phyloP scores from a whole-genome alignment of 2,888 invertebrate species.

The Scelioninae gen. 2 region DNA sequence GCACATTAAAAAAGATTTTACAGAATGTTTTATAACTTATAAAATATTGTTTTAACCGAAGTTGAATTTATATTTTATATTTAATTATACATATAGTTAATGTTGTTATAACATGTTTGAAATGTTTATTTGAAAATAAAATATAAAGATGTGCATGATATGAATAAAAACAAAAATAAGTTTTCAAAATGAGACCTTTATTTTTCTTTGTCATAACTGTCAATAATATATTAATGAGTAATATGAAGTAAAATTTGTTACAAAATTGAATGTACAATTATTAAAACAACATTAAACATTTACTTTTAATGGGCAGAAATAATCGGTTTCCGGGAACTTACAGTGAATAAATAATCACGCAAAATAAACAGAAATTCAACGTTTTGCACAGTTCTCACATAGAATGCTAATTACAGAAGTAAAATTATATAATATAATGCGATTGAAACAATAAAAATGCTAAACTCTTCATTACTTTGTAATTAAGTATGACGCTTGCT shows the following conservation, averaged over 20 bases:
- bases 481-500: constrained; percentile 11
- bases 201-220: not conserved
- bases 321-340: not conserved
- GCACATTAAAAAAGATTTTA: no score
- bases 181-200: not conserved
- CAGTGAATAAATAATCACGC: constrained; percentile 14
- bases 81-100: no score
- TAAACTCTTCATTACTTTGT: constrained; percentile 3
- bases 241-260: not conserved
- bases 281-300: constrained; percentile 6
- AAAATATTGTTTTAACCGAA: no score
- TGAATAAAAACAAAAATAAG: not conserved
- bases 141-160: no score
- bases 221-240: not conserved
- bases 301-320: no score
- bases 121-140: no score
- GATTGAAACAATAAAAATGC: constrained; percentile 15
- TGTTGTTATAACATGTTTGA: no score
- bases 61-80: no score
- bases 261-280: not conserved
- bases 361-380: constrained; percentile 8
- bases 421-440: constrained; percentile 1
- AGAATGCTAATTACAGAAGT: not conserved
- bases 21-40: no score
- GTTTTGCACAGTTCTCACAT: not conserved